Conservation (phyloP, 2,888 invertebrate species). For the Macaria liturata region DNA sequence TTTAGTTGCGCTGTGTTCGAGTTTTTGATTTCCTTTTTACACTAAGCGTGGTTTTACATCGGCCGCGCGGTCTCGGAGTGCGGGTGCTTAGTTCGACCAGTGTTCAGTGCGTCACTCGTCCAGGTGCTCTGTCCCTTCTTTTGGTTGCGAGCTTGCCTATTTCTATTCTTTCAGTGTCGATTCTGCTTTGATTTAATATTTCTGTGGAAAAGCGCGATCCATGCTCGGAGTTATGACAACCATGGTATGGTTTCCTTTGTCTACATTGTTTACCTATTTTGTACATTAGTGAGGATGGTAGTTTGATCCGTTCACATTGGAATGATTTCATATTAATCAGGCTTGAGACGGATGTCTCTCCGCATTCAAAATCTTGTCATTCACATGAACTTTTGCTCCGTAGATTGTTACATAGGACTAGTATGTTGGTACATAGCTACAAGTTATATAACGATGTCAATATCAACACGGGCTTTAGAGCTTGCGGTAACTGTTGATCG, state of each 20-base stretch:
- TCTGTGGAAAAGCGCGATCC: constrained; percentile 79
- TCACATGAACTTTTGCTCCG: constrained; percentile 21
- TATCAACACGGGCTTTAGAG: constrained; percentile 10
- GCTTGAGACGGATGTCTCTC: constrained; percentile 15
- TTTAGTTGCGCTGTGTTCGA: constrained; percentile 67
- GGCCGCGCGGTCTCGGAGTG: constrained; percentile 51
- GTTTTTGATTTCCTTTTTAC: constrained; percentile 51
- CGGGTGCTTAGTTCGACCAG: constrained; percentile 78
- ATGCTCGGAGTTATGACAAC: constrained; percentile 84
- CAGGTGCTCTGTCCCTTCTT: constrained; percentile 69
- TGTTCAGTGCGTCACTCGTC: constrained; percentile 70
- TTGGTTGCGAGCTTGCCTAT: constrained; percentile 72
- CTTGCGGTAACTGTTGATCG: constrained; percentile 28
- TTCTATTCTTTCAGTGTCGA: constrained; percentile 54
- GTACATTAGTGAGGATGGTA: constrained; percentile 67
- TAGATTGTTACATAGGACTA: constrained; percentile 23
- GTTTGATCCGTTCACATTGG: constrained; percentile 51
- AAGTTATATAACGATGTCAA: constrained; percentile 12
- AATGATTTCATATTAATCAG: constrained; percentile 44
- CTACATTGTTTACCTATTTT: constrained; percentile 67
- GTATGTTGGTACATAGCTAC: constrained; percentile 16
- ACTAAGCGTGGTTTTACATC: constrained; percentile 48
- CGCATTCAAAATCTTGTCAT: constrained; percentile 25
- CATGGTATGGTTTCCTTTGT: constrained; percentile 84
- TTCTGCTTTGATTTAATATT: constrained; percentile 65